These are phyloP conservation scores for Ptyas mucosa DNA, from an alignment of 2,113 vertebrate species.

Conservation along the genomic window DNA sequence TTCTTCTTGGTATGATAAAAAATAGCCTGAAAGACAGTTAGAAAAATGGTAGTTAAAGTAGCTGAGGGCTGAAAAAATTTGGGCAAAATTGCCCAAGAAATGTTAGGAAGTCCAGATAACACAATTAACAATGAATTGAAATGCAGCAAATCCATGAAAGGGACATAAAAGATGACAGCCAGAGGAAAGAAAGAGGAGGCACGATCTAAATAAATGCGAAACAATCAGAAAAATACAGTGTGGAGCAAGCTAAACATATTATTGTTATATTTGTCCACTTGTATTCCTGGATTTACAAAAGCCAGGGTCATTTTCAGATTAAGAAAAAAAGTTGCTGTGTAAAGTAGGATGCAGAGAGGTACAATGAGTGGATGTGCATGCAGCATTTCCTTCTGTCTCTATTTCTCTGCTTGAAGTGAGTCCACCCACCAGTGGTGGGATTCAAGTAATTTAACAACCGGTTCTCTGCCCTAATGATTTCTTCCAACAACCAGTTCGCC, in stretches of 20 bases:
- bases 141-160: neutral
- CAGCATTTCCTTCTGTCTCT: neutral
- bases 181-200: neutral
- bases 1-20: neutral
- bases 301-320: neutral
- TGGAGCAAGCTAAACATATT: neutral
- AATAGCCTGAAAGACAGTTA: neutral
- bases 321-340: neutral
- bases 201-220: neutral
- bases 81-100: neutral
- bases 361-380: too few species aligned
- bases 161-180: neutral
- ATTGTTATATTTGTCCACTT: neutral
- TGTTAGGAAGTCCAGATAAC: neutral
- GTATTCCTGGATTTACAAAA: neutral
- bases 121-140: neutral
- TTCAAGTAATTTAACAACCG: too few species aligned
- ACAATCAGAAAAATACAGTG: neutral
- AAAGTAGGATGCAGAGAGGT: neutral
- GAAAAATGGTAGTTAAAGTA: neutral
- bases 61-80: neutral
- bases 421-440: neutral
- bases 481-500: too few species aligned
- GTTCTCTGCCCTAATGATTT: too few species aligned
- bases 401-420: neutral